Percentiles rank a stretch among this genome's conserved stretches.
Evolutionary conservation across 1,140 invertebrate genomes (phyloP).

Genomic region (Tetragonula clypearis): DNA sequence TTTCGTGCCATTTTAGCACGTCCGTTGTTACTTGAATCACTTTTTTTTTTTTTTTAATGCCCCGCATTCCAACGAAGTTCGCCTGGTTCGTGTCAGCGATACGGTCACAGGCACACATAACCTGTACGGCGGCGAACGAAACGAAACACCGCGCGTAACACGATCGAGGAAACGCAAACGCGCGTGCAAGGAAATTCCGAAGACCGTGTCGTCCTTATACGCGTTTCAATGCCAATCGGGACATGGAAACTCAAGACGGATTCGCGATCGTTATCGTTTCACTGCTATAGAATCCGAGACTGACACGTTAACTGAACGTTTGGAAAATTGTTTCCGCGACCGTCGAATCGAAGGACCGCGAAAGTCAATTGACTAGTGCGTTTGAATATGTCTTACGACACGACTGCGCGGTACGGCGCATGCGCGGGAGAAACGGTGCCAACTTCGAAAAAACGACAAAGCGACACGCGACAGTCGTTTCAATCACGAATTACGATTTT

Average conservation of each 20-base stretch:
- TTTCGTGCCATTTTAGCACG: background rate
- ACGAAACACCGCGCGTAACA: slow-evolving; percentile 27
- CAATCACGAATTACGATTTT: too few relatives aligned
- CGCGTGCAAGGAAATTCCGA: slow-evolving; percentile 39
- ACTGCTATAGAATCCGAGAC: background rate
- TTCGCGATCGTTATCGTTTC: slow-evolving; percentile 45
- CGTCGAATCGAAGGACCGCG: background rate
- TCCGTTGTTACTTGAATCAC: background rate
- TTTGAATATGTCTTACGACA: background rate
- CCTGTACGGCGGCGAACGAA: slow-evolving; percentile 3
- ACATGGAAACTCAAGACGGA: slow-evolving; percentile 43
- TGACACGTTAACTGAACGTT: slow-evolving; percentile 19
- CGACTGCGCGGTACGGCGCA: background rate
- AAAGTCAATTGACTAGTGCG: background rate
- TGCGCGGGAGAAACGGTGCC: background rate
- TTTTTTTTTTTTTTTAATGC: background rate
- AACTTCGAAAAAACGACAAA: background rate
- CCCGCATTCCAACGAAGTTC: background rate
- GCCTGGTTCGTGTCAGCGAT: background rate
- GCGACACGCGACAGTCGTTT: background rate
- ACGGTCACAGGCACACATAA: slow-evolving; percentile 15
- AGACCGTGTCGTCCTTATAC: slow-evolving; percentile 38
- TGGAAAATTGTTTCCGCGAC: background rate
- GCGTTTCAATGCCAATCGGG: slow-evolving; percentile 44
- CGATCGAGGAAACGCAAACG: slow-evolving; percentile 41